Base-by-base conservation (phyloP, 1,140 invertebrate genomes). In the Ephestia elutella region DNA sequence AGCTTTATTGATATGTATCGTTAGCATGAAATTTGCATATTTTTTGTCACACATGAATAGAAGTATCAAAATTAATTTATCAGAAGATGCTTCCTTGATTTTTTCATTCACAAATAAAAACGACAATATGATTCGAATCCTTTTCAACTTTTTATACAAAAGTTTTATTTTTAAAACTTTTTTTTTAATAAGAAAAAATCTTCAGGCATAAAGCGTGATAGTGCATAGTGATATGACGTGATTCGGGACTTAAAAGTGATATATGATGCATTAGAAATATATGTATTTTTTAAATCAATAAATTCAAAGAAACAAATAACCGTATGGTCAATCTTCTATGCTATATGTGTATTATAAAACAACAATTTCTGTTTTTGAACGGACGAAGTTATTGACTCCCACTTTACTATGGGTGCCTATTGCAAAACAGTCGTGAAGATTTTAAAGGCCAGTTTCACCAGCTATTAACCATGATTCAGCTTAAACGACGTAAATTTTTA, bases 1-100 rank as follows among this genome's bases (percentile, higher is more conserved):
- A 87, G 84, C 84, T 81, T 87, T 80, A 68, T 75, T 87, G 84
- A 87, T 87, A 87, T 87, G 84, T 83, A 73, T 80, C 75, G 78
- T 80, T 78, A 67, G 44, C 69, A 65, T 66, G 58, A 68, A 58
- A 66, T 71, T 66, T 28, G 57, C 63, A 32, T 32, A 32, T 44
- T 44, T 44, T 44, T 17, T 44, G 38, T 44, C 38, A 44, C 38
- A 17, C 38, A 44, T n/a, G 38, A 44, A n/a, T 44, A 4, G 7
- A 44, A 44, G 15, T 32, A 11, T 32, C 9, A 44, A 15, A 15
- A 44, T 44, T 15, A 44, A 44, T 11, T 32, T 32, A 10, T 10
- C 30, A 8, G 9, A 10, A 32, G 4, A 32, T 10, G 30, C 9
- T 10, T 32, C 11, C 8, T 28, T 28, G 25, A 28, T 28, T 28